These are phyloP conservation scores for Girardinichthys multiradiatus DNA, from an alignment of 2,113 vertebrate species.

Conservation along the genomic window DNA sequence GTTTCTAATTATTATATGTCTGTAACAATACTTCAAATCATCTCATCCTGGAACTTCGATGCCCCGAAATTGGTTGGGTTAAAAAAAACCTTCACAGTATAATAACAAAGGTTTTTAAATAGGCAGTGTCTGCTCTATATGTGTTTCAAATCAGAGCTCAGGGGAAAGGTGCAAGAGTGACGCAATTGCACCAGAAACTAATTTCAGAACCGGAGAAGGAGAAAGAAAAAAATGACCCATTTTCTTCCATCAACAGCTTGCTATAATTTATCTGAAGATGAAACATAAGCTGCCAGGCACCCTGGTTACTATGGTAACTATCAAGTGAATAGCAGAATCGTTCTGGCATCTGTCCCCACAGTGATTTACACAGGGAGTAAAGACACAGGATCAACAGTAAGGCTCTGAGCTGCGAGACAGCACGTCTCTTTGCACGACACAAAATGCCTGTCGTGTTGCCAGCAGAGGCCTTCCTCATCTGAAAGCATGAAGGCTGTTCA, in stretches of 20 bases:
- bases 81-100: slow-evolving; percentile 5
- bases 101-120: slow-evolving; percentile 53
- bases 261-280: slow-evolving; percentile 76
- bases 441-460: slow-evolving; percentile 68
- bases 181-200: slow-evolving; percentile 71
- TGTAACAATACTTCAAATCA: background rate
- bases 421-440: slow-evolving; percentile 64
- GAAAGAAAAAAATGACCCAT: slow-evolving; percentile 26
- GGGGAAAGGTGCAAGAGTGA: slow-evolving; percentile 66
- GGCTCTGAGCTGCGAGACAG: slow-evolving; percentile 64
- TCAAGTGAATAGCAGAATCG: slow-evolving; percentile 72
- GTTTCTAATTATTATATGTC: background rate
- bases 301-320: slow-evolving; percentile 77
- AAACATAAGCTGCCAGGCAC: slow-evolving; percentile 75
- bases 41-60: background rate
- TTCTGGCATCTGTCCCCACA: slow-evolving; percentile 70
- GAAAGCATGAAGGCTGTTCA: slow-evolving; percentile 30
- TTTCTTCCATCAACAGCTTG: slow-evolving; percentile 65
- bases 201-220: slow-evolving; percentile 43
- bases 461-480: slow-evolving; percentile 55
- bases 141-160: slow-evolving; percentile 66
- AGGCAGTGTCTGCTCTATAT: slow-evolving; percentile 57
- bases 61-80: background rate
- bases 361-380: slow-evolving; percentile 59
- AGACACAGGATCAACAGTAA: slow-evolving; percentile 68